These are phyloP conservation scores for Lepus europaeus DNA, from an alignment of 2,113 vertebrate species.

Conservation along the genomic window DNA sequence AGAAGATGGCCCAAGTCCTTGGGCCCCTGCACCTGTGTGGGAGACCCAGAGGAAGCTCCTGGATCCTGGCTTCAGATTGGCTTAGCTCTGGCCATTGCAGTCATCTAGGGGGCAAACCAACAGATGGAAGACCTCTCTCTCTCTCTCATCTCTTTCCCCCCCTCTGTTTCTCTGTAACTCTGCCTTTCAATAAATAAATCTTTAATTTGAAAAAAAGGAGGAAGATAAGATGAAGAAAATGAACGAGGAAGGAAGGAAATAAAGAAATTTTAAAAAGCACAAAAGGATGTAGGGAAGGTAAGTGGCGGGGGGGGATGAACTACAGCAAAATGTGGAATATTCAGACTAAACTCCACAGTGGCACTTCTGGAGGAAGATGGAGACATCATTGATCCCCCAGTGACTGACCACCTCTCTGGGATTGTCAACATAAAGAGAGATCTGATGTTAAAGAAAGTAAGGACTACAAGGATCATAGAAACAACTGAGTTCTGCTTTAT, in stretches of 20 bases:
- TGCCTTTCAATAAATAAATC: too few species aligned
- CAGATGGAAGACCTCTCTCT: too few species aligned
- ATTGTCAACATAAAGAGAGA: neutral
- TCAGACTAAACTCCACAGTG: neutral
- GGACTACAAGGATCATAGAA: neutral
- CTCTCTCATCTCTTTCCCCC: too few species aligned
- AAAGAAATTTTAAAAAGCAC: neutral
- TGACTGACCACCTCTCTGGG: neutral
- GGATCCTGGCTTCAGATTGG: too few species aligned
- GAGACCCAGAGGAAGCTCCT: too few species aligned
- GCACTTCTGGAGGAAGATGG: neutral
- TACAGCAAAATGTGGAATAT: neutral
- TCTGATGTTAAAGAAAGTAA: neutral
- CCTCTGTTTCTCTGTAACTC: too few species aligned
- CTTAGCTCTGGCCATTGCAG: too few species aligned
- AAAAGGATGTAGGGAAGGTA: too few species aligned
- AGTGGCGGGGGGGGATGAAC: neutral
- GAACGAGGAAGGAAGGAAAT: neutral
- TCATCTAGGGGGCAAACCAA: too few species aligned
- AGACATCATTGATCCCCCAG: too few species aligned
- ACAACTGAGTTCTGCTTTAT: neutral
- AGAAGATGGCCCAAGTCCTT: too few species aligned
- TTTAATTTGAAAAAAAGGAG: neutral
- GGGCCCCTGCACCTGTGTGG: too few species aligned
- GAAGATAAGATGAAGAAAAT: neutral